Evolutionary conservation across 2,888 invertebrate species (phyloP).

Genomic region (Macaria notata): DNA sequence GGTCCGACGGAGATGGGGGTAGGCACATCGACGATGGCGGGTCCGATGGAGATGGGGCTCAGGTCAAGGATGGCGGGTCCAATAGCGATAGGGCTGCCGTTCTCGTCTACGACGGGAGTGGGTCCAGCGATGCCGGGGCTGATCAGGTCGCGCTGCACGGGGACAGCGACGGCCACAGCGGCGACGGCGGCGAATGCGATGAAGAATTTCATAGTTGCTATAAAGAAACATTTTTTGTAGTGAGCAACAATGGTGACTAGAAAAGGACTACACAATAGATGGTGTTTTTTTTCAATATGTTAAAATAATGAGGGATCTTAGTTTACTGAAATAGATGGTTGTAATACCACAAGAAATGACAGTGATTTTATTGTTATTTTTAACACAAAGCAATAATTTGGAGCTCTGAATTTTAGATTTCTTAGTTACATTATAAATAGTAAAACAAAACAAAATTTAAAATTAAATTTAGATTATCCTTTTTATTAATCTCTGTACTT

Average conservation of each 20-base stretch:
- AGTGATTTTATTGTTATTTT: neutral
- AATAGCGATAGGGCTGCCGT: conserved; percentile 29
- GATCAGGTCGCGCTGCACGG: conserved; percentile 30
- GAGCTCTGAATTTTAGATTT: too few species aligned
- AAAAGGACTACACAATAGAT: too few species aligned
- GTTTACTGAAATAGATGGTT: neutral
- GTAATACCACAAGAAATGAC: neutral
- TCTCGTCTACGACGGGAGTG: conserved; percentile 30
- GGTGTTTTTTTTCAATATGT: neutral
- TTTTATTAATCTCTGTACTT: too few species aligned
- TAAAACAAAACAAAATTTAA: too few species aligned
- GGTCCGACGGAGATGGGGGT: conserved; percentile 38
- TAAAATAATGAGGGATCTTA: neutral
- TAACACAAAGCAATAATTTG: too few species aligned
- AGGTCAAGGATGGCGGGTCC: conserved; percentile 35
- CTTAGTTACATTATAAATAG: too few species aligned
- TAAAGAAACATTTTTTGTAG: conserved; percentile 7
- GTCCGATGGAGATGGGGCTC: conserved; percentile 24
- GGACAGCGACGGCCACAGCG: conserved; percentile 39
- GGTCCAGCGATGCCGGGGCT: conserved; percentile 36
- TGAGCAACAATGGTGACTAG: too few species aligned
- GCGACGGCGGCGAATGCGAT: conserved; percentile 39
- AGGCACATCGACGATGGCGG: conserved; percentile 43
- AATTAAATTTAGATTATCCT: too few species aligned
- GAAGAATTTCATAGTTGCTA: conserved; percentile 38